Evolutionary conservation across 2,888 invertebrate species (phyloP).

Genomic region (Autographa pulchrina): DNA sequence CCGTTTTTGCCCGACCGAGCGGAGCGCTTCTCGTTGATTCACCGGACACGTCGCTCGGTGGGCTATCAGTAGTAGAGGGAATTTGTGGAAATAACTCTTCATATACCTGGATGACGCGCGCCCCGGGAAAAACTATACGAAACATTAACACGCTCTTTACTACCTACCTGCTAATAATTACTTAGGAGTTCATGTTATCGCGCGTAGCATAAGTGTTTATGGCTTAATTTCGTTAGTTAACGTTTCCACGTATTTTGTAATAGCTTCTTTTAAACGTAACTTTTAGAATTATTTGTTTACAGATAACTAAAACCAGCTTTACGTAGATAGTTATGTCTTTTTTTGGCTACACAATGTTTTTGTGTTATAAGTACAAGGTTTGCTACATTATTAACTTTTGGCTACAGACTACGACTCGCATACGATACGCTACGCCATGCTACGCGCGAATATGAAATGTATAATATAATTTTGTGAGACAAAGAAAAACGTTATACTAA

Average conservation of each 20-base stretch:
- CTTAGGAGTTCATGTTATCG: constrained; percentile 25
- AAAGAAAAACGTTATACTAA: constrained; percentile 4
- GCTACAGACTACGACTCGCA: not conserved
- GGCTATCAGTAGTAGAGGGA: constrained; percentile 82
- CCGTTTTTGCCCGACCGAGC: constrained; percentile 88
- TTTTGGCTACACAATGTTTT: too few species aligned
- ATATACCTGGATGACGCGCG: constrained; percentile 64
- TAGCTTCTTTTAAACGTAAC: not conserved
- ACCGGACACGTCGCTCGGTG: constrained; percentile 86
- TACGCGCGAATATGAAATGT: not conserved
- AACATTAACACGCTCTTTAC: constrained; percentile 35
- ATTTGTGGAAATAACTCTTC: constrained; percentile 84
- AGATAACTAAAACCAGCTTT: too few species aligned
- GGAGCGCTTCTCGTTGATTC: constrained; percentile 86
- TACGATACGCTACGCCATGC: not conserved
- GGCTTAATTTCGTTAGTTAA: constrained; percentile 14
- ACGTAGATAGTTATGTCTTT: too few species aligned
- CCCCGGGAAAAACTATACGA: constrained; percentile 34
- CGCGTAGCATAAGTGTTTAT: constrained; percentile 17
- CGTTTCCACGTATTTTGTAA: not conserved
- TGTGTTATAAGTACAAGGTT: too few species aligned
- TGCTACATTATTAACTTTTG: not conserved
- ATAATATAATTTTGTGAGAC: not conserved
- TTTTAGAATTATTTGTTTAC: too few species aligned
- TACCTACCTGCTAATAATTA: constrained; percentile 36